These are phyloP conservation scores for Colletes gigas DNA, from an alignment of 1,140 invertebrate genomes.

Conservation along the genomic window DNA sequence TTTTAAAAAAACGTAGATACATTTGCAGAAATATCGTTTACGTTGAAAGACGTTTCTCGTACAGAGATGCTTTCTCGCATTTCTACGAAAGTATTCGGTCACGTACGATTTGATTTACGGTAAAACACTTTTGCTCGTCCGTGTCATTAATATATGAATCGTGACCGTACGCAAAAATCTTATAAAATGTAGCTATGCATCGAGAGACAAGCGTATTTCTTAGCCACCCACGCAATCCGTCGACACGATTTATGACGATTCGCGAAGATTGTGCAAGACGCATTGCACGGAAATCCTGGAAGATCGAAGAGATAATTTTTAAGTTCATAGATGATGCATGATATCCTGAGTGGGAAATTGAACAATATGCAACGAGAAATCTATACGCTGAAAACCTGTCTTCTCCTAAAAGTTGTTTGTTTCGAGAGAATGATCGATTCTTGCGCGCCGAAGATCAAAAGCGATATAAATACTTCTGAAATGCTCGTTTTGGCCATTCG, in stretches of 20 bases:
- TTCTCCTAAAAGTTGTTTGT: background rate
- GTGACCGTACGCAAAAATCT: conserved; percentile 36
- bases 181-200: conserved; percentile 46
- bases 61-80: conserved; percentile 8
- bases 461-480: background rate
- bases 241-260: conserved; percentile 62
- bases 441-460: background rate
- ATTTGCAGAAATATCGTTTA: too few species aligned
- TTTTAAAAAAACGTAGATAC: conserved; percentile 17
- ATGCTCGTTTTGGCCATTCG: background rate
- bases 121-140: background rate
- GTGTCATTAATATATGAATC: conserved; percentile 23
- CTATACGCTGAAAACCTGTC: background rate
- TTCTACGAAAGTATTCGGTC: background rate
- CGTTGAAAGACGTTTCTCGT: conserved; percentile 45
- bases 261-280: conserved; percentile 51
- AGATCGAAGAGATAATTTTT: conserved; percentile 56
- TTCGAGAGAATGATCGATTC: background rate
- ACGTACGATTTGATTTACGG: background rate
- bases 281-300: conserved; percentile 50
- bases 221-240: conserved; percentile 54
- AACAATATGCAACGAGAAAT: conserved; percentile 16
- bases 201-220: conserved; percentile 29
- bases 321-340: conserved; percentile 46
- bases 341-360: conserved; percentile 40